Percentiles rank a stretch among this genome's conserved stretches.
Conservation (phyloP, 2,113 vertebrate species). For the Centrocercus urophasianus region DNA sequence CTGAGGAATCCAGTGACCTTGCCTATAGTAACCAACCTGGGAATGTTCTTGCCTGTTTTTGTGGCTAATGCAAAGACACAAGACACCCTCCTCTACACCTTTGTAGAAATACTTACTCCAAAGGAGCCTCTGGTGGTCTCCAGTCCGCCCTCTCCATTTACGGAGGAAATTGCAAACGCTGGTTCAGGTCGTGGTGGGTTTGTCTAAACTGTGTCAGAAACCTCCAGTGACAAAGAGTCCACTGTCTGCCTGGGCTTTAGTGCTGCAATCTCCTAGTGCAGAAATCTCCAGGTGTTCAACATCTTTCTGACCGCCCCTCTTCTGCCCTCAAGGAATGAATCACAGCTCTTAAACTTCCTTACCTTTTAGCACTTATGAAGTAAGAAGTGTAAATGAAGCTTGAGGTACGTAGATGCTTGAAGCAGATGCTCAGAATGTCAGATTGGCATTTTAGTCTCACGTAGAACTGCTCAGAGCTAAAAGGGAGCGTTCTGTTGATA, state of each 20-base stretch:
- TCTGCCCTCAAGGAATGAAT: background rate
- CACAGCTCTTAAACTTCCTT: background rate
- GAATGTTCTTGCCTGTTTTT: background rate
- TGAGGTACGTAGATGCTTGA: background rate
- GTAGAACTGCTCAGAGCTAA: background rate
- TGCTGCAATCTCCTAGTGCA: background rate
- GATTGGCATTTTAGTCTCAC: background rate
- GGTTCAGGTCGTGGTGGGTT: background rate
- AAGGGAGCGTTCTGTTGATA: accelerated
- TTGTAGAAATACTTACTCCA: background rate
- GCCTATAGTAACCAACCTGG: background rate
- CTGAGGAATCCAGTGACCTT: background rate
- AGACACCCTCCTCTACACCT: background rate
- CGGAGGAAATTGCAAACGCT: background rate
- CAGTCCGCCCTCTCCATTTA: background rate
- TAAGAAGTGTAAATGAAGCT: background rate
- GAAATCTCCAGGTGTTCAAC: background rate
- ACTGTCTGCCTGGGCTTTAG: background rate
- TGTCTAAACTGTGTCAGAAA: background rate
- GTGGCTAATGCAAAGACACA: background rate
- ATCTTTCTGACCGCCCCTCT: background rate
- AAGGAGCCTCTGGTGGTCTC: background rate
- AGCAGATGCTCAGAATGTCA: background rate
- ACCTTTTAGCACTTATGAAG: background rate
- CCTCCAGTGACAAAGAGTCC: background rate